Evolutionary conservation across 1,140 invertebrate species (phyloP), one percentile per base, ranked within the genome.

Genomic region (Coelopa frigida): DNA sequence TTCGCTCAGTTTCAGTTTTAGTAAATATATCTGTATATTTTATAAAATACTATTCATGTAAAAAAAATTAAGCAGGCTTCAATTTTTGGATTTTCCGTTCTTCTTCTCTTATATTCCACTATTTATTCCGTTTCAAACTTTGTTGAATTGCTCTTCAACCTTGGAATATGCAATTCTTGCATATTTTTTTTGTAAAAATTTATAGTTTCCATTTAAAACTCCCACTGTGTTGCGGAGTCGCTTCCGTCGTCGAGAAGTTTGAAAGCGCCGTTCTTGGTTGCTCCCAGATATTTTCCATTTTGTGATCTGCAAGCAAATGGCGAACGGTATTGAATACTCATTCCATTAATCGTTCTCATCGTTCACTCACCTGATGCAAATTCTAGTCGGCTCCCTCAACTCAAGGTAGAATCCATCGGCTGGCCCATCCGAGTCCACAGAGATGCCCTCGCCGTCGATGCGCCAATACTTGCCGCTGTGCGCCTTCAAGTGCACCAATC

Each of bases 391-490:
- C 70, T 94, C 92, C 44, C 89, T 82, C 44, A 97, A 77, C 75
- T 97, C 91, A 53, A 97, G 75, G 60, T 87, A 89, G 75, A 97
- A 96, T 31, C 85, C 84, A 68, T 89, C 84, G 17, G 78, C 72
- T n/a, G 89, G 84, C 33, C 75, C 68, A 49, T 91, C 87, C 8
- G 87, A 81, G 65, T 94, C 90, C 29, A 89, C 89, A 11, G 81
- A 83, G 15, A 97, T 83, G 36, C 82, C 80, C 70, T 96, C 93
- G 55, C 83, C 82, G 58, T 88, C 84, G 31, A 87, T 82, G 66
- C 87, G 83, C 91, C 90, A 94, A 71, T 94, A 97, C 71, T 93
- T 94, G 56, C 87, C 86, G 72, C 91, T 94, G 70, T 88, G 84
- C 57, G 90, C 90, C 82, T 95, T 96, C 69, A 98, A 88, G 68